phyloP scores from a whole-genome alignment of 1,140 invertebrate genomes.

The Scylla paramamosain region DNA sequence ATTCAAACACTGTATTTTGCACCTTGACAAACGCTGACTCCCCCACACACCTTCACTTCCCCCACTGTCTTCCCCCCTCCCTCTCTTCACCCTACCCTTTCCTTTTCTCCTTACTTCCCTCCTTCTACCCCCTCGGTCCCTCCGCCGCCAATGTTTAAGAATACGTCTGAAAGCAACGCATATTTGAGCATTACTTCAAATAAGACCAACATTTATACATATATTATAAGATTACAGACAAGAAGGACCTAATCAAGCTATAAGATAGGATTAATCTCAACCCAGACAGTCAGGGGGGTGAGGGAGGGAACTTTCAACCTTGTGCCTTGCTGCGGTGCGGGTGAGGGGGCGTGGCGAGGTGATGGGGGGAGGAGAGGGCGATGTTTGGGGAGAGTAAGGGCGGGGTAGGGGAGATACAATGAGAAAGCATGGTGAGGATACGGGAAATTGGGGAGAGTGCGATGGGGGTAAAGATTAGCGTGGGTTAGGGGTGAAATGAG shows the following conservation, averaged over 20 bases:
- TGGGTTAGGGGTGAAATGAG: not conserved
- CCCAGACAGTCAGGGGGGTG: not conserved
- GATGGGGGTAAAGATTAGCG: not conserved
- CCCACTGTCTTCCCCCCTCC: not conserved
- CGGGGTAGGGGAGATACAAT: not conserved
- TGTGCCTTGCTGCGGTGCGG: not conserved
- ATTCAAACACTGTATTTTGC: constrained; percentile 1
- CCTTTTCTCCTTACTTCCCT: not conserved
- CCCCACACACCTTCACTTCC: not conserved
- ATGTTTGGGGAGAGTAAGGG: not conserved
- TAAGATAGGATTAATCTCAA: constrained; percentile 50
- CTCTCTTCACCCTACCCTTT: no score
- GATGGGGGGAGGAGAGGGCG: no score
- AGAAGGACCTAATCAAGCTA: constrained; percentile 38
- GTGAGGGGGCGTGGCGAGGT: not conserved
- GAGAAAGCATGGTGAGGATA: not conserved
- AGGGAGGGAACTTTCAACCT: not conserved
- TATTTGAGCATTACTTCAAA: constrained; percentile 52
- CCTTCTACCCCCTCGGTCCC: not conserved
- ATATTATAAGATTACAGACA: constrained; percentile 55
- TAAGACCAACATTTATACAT: constrained; percentile 55
- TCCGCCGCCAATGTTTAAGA: not conserved
- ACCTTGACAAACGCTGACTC: constrained; percentile 3
- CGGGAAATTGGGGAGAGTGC: not conserved
- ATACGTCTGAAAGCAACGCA: constrained; percentile 36